Evolutionary conservation across 2,113 vertebrate genomes (phyloP).

Genomic region (Crocuta crocuta): DNA sequence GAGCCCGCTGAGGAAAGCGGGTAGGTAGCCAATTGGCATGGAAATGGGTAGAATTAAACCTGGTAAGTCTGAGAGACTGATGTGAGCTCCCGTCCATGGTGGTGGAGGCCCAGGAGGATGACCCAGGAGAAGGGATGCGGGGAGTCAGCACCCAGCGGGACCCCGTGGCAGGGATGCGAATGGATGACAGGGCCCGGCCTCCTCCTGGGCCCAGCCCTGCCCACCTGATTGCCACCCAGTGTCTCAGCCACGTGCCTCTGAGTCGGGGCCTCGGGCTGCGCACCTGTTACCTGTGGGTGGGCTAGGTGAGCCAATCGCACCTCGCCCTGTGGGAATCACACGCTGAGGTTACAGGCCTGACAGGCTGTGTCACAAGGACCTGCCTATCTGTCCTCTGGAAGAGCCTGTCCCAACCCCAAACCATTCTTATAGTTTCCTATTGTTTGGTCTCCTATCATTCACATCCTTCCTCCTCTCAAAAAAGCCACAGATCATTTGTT

Average conservation of each 20-base stretch:
- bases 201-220: not conserved
- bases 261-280: not conserved
- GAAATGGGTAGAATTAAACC: not conserved
- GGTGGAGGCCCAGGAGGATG: not conserved
- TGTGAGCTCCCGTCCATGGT: not conserved
- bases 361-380: not conserved
- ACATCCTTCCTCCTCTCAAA: not conserved
- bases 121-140: not conserved
- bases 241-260: not conserved
- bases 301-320: not conserved
- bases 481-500: not conserved
- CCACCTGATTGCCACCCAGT: not conserved
- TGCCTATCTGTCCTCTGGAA: not conserved
- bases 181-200: not conserved
- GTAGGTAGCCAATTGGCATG: not conserved
- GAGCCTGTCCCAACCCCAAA: not conserved
- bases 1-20: not conserved
- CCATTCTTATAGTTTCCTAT: not conserved
- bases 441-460: not conserved
- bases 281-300: not conserved
- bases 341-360: not conserved
- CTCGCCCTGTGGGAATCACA: not conserved
- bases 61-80: not conserved
- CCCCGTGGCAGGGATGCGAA: not conserved
- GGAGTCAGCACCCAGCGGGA: not conserved